Percentiles rank a stretch among this genome's conserved stretches.
Evolutionary conservation across 2,888 invertebrate genomes (phyloP).

Genomic region (Drosophila kanekoi): DNA sequence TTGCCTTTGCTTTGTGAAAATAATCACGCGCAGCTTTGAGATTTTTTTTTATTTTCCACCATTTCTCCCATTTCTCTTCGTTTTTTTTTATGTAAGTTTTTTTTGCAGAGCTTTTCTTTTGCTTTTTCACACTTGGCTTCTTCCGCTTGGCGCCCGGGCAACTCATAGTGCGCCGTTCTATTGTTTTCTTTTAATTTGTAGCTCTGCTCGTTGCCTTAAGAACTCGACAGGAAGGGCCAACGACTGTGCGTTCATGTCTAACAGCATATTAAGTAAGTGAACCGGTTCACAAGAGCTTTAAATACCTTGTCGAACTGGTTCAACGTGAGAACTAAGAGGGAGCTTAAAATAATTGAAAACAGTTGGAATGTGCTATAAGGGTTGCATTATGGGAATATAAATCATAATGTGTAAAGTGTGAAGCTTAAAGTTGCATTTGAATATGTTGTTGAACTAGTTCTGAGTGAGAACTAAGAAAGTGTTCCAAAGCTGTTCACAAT

Average conservation of each 20-base stretch:
- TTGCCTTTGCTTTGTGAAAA: constrained; percentile 71
- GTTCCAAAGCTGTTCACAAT: too few species aligned
- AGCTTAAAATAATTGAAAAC: too few species aligned
- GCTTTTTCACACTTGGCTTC: constrained; percentile 77
- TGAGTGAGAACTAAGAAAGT: not conserved
- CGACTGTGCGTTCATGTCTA: constrained; percentile 33
- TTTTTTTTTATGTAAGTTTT: constrained; percentile 4
- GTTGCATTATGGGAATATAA: too few species aligned
- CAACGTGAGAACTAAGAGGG: not conserved
- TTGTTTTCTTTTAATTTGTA: constrained; percentile 80
- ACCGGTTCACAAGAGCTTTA: constrained; percentile 9
- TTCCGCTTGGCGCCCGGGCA: constrained; percentile 61
- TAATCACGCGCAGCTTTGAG: constrained; percentile 75
- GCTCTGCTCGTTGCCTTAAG: constrained; percentile 40
- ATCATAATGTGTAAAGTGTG: too few species aligned
- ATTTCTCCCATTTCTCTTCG: constrained; percentile 13
- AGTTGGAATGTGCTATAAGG: too few species aligned
- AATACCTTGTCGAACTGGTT: constrained; percentile 11
- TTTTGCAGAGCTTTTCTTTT: constrained; percentile 62
- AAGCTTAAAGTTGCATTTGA: not conserved
- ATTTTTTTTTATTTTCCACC: constrained; percentile 32
- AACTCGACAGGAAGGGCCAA: constrained; percentile 15
- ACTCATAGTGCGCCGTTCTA: constrained; percentile 35
- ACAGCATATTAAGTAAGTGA: constrained; percentile 40
- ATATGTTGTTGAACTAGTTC: constrained; percentile 9